Evolutionary conservation across 2,797 vertebrate species (phyloP), one percentile per base, ranked within the genome.

Genomic region (Intellagama lesueurii): DNA sequence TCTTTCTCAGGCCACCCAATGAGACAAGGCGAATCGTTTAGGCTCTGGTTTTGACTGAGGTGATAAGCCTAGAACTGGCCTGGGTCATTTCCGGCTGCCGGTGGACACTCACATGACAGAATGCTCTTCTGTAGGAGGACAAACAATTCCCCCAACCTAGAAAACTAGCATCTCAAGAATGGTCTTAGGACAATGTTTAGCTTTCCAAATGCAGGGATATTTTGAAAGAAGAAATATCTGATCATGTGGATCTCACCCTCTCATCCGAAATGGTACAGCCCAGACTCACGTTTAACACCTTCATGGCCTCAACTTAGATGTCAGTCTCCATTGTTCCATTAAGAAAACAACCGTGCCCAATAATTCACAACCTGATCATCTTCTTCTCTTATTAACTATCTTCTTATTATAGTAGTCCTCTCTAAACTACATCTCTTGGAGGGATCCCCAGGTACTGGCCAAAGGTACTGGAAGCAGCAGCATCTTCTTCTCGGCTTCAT

Each of bases 341-440:
- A 1, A 80, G 84, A 92, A 2, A 78, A 80, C 5, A 72, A 79
- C 78, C 35, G 93, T 6, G 24, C n/a, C 88, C 91, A 91, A 12
- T 30, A 32, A 3, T 28, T n/a, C 82, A 89, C 49, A 85, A 35
- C 75, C 73, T 86, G 73, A 87, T 88, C 11, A 22, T 35, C 7
- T 69, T 60, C 80, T n/a, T 2, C 78, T 82, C 26, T 9, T 7
- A 24, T 66, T 30, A 91, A 73, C 64, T 86, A 78, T 88, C 87
- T 90, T 78, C 86, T 83, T 68, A 81, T 84, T 83, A 84, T 47
- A 88, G 3, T 19, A 16, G 85, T 89, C 64, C 90, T 30, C 66
- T 93, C 90, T 86, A 88, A 87, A 87, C 93, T 87, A 92, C 88
- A 92, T 52, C 87, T 88, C 88, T 94, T 89, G 73, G 87, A 40